Percentiles rank a stretch among this genome's conserved stretches.
Evolutionary conservation across 2,113 vertebrate species (phyloP).

Genomic region (Hyperoodon ampullatus): DNA sequence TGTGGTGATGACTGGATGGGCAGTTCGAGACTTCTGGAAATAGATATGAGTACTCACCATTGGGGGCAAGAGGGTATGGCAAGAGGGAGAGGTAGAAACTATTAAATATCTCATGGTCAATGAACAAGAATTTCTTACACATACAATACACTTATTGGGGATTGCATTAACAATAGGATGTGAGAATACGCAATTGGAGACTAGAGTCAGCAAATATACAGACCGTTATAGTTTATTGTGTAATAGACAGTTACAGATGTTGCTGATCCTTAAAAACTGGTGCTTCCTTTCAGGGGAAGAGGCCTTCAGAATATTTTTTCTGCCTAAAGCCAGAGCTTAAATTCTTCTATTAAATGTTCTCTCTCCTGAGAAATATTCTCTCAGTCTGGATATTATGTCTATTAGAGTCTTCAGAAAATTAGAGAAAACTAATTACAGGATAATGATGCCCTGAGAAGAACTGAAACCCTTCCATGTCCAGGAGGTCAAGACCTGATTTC

Average conservation of each 20-base stretch:
- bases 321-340: background rate
- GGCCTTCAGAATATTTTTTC: background rate
- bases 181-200: background rate
- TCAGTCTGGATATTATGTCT: background rate
- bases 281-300: background rate
- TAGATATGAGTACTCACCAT: background rate
- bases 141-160: background rate
- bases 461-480: background rate
- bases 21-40: background rate
- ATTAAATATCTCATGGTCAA: background rate
- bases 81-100: background rate
- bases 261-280: background rate
- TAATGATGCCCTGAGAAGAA: background rate
- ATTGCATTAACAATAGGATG: background rate
- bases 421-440: background rate
- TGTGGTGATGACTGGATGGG: rapidly evolving
- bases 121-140: background rate
- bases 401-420: background rate
- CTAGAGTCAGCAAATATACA: background rate
- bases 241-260: background rate
- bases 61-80: background rate
- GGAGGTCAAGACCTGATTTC: background rate
- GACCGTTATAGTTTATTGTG: background rate
- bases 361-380: background rate
- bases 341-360: background rate